phyloP scores from a whole-genome alignment of 2,797 vertebrate species.

The Zonotrichia albicollis region DNA sequence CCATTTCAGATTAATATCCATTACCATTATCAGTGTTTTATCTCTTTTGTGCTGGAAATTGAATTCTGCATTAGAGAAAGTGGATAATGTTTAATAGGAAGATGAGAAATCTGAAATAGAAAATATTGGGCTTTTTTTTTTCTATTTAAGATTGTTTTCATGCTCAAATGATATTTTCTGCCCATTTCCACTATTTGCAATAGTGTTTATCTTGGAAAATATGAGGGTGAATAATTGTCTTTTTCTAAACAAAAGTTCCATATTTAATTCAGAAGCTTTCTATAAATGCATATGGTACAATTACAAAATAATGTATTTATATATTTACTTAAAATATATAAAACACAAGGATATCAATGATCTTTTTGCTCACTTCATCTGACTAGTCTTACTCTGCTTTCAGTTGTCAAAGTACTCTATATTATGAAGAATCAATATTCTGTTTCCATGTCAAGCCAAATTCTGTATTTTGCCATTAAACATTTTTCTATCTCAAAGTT shows the following conservation, averaged over 20 bases:
- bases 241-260: background rate
- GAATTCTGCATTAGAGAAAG: conserved; percentile 68
- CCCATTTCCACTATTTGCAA: conserved; percentile 10
- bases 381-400: background rate
- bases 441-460: background rate
- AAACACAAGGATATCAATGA: background rate
- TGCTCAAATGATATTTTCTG: conserved; percentile 28
- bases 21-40: conserved; percentile 69
- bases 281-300: background rate
- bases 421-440: background rate
- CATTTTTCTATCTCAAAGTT: background rate
- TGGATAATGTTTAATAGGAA: conserved; percentile 61
- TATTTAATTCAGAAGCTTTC: background rate
- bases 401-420: background rate
- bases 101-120: conserved; percentile 59
- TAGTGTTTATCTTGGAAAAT: conserved; percentile 16
- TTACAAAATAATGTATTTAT: background rate
- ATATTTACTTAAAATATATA: background rate
- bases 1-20: conserved; percentile 72
- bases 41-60: conserved; percentile 62
- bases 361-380: background rate
- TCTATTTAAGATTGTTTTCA: conserved; percentile 33
- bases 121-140: background rate
- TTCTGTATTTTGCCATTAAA: background rate
- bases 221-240: background rate